Evolutionary conservation across 2,888 invertebrate species (phyloP).

Genomic region (Petrophora chlorosata): DNA sequence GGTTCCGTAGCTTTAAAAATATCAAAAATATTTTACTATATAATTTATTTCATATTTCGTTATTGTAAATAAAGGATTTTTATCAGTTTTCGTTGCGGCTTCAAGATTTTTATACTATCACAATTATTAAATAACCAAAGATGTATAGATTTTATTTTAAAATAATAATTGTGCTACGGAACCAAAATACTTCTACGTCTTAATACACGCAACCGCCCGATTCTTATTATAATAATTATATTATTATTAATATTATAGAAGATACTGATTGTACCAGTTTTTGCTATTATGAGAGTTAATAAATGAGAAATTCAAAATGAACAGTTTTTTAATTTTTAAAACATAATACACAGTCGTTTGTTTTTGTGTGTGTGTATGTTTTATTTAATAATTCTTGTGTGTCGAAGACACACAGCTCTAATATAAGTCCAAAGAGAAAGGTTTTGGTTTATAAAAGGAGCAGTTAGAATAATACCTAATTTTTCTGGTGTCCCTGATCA

Average conservation of each 20-base stretch:
- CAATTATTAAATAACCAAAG: slow-evolving; percentile 15
- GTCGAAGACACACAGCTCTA: no score
- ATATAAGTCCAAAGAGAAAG: no score
- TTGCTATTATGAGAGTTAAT: slow-evolving; percentile 40
- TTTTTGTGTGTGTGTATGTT: no score
- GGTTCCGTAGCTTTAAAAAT: slow-evolving; percentile 8
- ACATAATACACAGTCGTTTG: no score
- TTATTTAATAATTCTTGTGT: no score
- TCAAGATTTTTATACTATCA: not conserved
- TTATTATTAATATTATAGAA: slow-evolving; percentile 41
- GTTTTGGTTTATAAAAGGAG: no score
- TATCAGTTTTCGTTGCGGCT: not conserved
- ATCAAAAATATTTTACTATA: not conserved
- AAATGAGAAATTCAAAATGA: slow-evolving; percentile 29
- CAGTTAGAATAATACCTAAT: no score
- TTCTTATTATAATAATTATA: slow-evolving; percentile 24
- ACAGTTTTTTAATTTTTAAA: no score
- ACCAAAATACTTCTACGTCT: slow-evolving; percentile 7
- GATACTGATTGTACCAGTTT: slow-evolving; percentile 45
- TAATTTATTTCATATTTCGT: not conserved
- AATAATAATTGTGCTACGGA: slow-evolving; percentile 9
- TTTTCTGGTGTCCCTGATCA: no score
- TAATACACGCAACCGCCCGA: slow-evolving; percentile 27
- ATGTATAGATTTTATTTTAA: slow-evolving; percentile 1
- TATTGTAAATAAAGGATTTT: slow-evolving; percentile 1